Evolutionary conservation across 2,888 invertebrate genomes (phyloP).

Genomic region (Operophtera brumata): DNA sequence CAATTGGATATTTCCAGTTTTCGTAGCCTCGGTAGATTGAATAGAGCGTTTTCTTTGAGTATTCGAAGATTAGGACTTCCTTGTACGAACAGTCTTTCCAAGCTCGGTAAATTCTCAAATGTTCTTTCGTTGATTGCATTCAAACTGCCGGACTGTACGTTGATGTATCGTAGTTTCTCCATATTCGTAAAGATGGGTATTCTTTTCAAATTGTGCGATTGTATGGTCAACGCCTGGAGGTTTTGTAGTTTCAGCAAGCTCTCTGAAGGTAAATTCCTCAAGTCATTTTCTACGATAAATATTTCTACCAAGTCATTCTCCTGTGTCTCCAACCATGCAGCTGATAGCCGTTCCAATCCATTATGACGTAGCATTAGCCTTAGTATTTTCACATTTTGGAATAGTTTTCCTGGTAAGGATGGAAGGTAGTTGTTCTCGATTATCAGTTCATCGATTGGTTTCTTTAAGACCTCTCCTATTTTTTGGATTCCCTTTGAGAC

Average conservation of each 20-base stretch:
- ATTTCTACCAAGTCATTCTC: slow-evolving; percentile 90
- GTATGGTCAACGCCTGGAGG: slow-evolving; percentile 91
- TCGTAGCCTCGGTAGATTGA: slow-evolving; percentile 84
- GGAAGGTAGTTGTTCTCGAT: slow-evolving; percentile 93
- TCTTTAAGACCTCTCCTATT: slow-evolving; percentile 83
- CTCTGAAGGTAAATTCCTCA: slow-evolving; percentile 89
- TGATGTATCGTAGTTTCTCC: slow-evolving; percentile 86
- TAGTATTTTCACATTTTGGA: slow-evolving; percentile 87
- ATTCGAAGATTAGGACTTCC: slow-evolving; percentile 84
- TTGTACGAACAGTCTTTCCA: slow-evolving; percentile 88
- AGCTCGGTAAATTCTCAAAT: slow-evolving; percentile 85
- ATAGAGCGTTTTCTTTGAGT: slow-evolving; percentile 87
- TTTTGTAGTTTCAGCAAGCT: slow-evolving; percentile 87
- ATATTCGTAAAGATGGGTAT: slow-evolving; percentile 87
- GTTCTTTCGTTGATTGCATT: slow-evolving; percentile 84
- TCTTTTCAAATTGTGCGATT: slow-evolving; percentile 87
- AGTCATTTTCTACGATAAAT: slow-evolving; percentile 90
- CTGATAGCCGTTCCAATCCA: slow-evolving; percentile 89
- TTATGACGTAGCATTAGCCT: slow-evolving; percentile 92
- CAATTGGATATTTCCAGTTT: slow-evolving; percentile 88
- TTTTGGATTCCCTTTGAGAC: slow-evolving; percentile 87
- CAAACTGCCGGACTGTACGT: slow-evolving; percentile 85
- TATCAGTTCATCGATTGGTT: slow-evolving; percentile 91
- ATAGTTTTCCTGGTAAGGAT: slow-evolving; percentile 90
- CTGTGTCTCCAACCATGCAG: slow-evolving; percentile 89